Evolutionary conservation across 2,888 invertebrate genomes (phyloP), one percentile per base, ranked within the genome.

Genomic region (Liopterus haemorrhoidalis): DNA sequence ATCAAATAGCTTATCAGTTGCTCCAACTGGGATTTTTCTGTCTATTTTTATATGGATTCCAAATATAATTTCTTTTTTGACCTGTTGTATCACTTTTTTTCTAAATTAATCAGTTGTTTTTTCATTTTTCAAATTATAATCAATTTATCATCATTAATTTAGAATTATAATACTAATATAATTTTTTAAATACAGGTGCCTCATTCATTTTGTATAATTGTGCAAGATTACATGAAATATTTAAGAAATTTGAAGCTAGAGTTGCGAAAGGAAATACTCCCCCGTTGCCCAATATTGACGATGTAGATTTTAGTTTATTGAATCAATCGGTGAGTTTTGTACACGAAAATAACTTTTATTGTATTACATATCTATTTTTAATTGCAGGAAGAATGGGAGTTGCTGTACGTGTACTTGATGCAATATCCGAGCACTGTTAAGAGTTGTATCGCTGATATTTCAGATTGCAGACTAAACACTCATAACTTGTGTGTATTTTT

Each of bases 121-220:
- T 40, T 45, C 43, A 44, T 51, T 50, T 19, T 45, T 43, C 9
- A 14, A 18, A 32, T 14, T 32, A 14, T 32, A 20, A n/a, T n/a
- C 6, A 16, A 16, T 31, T 14, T 25, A 12, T 25, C n/a, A 25
- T 2, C n/a, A 25, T 2, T 11, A 12, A 3, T 25, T 25, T 25
- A 25, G n/a, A n/a, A n/a, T n/a, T n/a, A n/a, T n/a, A n/a, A n/a
- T n/a, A 25, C 25, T 11, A 25, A 3, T 12, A 4, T 12, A 25
- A 68, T 22, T 63, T n/a, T n/a, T n/a, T n/a, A n/a, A n/a, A n/a
- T n/a, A n/a, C n/a, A 85, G 85, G 83, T 39, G 81, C 82, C 22
- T 70, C 81, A 18, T 88, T 87, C 63, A 74, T 87, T 45, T 68
- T 88, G 19, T 88, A 89, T 64, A 89, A 89, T 60, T 80, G 80